Conservation (phyloP, 2,797 vertebrate genomes). For the Mormyrus proboscirostris region DNA sequence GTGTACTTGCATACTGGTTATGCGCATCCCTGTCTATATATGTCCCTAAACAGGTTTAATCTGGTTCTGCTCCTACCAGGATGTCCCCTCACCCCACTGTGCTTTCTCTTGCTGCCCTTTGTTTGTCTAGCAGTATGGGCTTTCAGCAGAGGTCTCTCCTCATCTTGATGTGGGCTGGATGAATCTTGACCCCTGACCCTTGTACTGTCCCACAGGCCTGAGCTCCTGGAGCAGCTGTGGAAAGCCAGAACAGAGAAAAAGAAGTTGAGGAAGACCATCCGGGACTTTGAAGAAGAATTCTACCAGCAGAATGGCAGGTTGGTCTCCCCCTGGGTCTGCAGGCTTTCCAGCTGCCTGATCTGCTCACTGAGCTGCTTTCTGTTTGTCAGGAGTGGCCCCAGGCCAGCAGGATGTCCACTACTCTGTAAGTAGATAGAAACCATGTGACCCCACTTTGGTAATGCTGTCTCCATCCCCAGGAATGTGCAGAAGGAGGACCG, state of each 20-base stretch:
- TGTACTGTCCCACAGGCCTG: conserved; percentile 68
- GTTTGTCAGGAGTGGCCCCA: not conserved
- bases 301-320: conserved; percentile 95
- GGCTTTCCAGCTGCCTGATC: not conserved
- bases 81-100: not conserved
- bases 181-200: not conserved
- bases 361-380: not conserved
- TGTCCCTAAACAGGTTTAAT: not conserved
- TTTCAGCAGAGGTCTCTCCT: not conserved
- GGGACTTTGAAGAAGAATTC: conserved; percentile 90
- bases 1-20: not conserved
- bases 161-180: not conserved
- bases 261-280: conserved; percentile 85
- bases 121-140: not conserved
- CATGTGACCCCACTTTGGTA: not conserved
- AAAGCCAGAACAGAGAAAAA: conserved; percentile 94
- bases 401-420: not conserved
- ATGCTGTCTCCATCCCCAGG: conserved; percentile 51
- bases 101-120: not conserved
- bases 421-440: not conserved
- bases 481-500: conserved; percentile 94
- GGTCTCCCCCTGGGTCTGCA: conserved; percentile 30
- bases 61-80: not conserved
- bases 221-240: conserved; percentile 96
- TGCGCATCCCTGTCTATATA: not conserved